Conservation (phyloP, 2,797 vertebrate genomes). For the Mormyrops boulengeri region DNA sequence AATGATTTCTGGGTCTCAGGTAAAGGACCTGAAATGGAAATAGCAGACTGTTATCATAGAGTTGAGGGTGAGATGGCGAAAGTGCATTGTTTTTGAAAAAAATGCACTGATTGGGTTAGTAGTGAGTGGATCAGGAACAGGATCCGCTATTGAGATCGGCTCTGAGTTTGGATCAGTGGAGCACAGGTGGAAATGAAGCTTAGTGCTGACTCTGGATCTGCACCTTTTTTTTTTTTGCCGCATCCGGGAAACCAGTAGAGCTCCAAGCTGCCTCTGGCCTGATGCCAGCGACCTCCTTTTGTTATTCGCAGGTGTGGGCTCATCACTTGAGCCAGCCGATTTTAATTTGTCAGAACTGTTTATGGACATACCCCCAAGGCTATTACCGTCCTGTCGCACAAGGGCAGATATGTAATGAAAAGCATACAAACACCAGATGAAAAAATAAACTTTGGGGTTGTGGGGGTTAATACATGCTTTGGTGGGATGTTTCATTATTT, state of each 20-base stretch:
- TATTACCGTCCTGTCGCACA: constrained; percentile 65
- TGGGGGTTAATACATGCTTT: constrained; percentile 21
- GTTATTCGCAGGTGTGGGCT: constrained; percentile 23
- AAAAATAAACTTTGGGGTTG: constrained; percentile 43
- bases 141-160: neutral
- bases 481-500: constrained; percentile 58
- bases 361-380: constrained; percentile 64
- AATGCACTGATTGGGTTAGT: neutral
- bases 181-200: neutral
- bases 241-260: neutral
- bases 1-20: neutral
- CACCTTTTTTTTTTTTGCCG: neutral
- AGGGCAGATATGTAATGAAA: constrained; percentile 67
- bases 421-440: constrained; percentile 64
- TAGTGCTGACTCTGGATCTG: neutral
- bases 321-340: constrained; percentile 60
- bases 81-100: neutral
- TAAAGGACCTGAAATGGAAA: neutral
- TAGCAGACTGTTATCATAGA: neutral
- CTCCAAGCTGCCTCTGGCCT: neutral
- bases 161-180: neutral
- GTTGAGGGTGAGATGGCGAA: neutral
- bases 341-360: constrained; percentile 78
- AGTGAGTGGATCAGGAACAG: neutral
- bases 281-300: neutral